Evolutionary conservation across 1,140 invertebrate genomes (phyloP), one percentile per base, ranked within the genome.

Genomic region (Olivierus martensii): DNA sequence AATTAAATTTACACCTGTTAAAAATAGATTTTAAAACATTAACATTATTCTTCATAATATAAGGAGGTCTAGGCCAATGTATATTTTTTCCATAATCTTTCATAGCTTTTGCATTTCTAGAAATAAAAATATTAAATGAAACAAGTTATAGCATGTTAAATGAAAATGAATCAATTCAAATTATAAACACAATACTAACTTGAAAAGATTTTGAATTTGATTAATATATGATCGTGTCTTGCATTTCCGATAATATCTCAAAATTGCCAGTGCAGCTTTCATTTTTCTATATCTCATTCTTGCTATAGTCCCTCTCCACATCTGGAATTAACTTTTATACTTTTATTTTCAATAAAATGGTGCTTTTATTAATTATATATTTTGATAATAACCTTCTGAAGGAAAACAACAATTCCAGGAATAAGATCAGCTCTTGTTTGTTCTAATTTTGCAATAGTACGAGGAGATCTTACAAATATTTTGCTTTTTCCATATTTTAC

Each of bases 401-500:
- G 71, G 56, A 95, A 76, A 10, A 88, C 78, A 28, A 92, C 87
- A 60, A 98, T 91, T 39, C 80, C 79, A 0, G 90, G 90, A 45
- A 97, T 83, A 56, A 87, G 76, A 51, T 59, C 47, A 17, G 66
- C 61, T 52, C 69, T 63, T 65, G 77, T 74, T 63, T 83, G 79
- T 71, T 97, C 93, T 59, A 97, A 67, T 1, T 79, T 73, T 66
- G 95, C 94, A 3, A 97, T 70, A 0, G 91, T 95, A 59, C 79
- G 79, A 1, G 94, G 92, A 15, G 83, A 81, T 61, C 89, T 77
- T 59, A 95, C 90, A 69, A 94, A 95, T 54, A 94, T 78, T 66
- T 95, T 95, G 3, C 87, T 88, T 63, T 82, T 84, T 67, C 90
- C 90, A 79, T 92, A 80, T 55, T 78, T 71, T 3, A 95, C 90